phyloP scores from a whole-genome alignment of 2,888 invertebrate genomes.

The Amaurobius ferox region DNA sequence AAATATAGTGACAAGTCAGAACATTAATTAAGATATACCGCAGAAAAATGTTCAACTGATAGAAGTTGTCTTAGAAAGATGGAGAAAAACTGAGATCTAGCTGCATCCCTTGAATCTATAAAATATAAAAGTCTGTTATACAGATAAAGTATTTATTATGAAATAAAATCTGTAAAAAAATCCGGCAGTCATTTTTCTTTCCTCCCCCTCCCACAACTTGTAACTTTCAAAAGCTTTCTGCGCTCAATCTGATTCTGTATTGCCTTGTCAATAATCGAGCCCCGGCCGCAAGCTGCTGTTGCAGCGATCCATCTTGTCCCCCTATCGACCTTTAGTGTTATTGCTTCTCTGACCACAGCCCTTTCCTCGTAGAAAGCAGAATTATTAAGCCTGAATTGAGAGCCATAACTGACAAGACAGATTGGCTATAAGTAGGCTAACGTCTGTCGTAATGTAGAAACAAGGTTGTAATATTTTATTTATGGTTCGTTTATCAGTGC shows the following conservation, averaged over 20 bases:
- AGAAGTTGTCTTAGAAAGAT: no score
- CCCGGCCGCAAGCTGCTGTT: conserved; percentile 56
- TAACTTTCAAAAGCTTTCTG: conserved; percentile 64
- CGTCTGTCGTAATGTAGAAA: conserved; percentile 8
- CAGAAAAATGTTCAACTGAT: no score
- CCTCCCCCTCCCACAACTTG: conserved; percentile 12
- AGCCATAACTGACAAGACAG: conserved; percentile 51
- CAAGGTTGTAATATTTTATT: conserved; percentile 35
- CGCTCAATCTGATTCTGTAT: conserved; percentile 71
- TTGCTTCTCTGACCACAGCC: conserved; percentile 67
- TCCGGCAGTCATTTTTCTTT: conserved; percentile 62
- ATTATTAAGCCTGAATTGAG: conserved; percentile 69
- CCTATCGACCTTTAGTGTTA: conserved; percentile 72
- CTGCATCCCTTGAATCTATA: no score
- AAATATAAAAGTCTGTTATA: no score
- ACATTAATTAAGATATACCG: no score
- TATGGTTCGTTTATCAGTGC: conserved; percentile 10
- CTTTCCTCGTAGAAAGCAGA: conserved; percentile 26
- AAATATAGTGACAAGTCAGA: no score
- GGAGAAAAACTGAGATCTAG: no score
- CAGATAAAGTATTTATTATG: conserved; percentile 58
- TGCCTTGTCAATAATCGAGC: conserved; percentile 69
- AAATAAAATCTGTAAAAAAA: conserved; percentile 39
- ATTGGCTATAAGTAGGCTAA: conserved; percentile 31
- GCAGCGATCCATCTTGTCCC: conserved; percentile 61